phyloP scores from a whole-genome alignment of 92 coral and sea anemone species.

The Micromussa lordhowensis region DNA sequence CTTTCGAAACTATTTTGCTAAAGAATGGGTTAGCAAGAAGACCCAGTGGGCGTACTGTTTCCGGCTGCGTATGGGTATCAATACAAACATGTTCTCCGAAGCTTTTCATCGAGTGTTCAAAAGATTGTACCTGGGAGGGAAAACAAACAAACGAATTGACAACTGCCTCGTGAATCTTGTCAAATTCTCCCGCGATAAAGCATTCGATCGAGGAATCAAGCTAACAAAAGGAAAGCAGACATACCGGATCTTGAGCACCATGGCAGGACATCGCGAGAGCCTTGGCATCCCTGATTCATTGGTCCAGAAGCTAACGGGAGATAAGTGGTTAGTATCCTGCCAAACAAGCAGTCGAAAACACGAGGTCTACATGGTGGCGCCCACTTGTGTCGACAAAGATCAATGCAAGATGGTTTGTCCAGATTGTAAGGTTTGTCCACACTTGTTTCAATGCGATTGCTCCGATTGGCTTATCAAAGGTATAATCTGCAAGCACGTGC shows the following conservation, averaged over 20 bases:
- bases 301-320: no score
- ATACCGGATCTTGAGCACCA: background rate
- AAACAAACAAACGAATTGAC: constrained; percentile 68
- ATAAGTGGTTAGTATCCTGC: no score
- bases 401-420: constrained; percentile 17
- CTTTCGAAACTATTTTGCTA: constrained; percentile 43
- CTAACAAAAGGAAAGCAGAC: constrained; percentile 69
- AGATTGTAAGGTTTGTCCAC: constrained; percentile 47
- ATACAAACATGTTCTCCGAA: constrained; percentile 49
- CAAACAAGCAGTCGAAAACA: background rate
- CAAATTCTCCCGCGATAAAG: constrained; percentile 62
- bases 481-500: constrained; percentile 59
- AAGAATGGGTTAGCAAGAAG: constrained; percentile 64
- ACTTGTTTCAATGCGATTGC: constrained; percentile 45
- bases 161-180: constrained; percentile 60
- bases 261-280: no score
- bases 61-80: constrained; percentile 47
- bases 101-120: constrained; percentile 79
- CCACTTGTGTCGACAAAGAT: constrained; percentile 10
- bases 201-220: constrained; percentile 63
- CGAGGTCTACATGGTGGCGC: background rate
- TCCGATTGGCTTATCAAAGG: constrained; percentile 51
- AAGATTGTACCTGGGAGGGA: constrained; percentile 64
- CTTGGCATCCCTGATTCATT: no score
- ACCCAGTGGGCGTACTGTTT: constrained; percentile 68